Conservation (phyloP, 2,888 invertebrate genomes). For the Lithosia quadra region DNA sequence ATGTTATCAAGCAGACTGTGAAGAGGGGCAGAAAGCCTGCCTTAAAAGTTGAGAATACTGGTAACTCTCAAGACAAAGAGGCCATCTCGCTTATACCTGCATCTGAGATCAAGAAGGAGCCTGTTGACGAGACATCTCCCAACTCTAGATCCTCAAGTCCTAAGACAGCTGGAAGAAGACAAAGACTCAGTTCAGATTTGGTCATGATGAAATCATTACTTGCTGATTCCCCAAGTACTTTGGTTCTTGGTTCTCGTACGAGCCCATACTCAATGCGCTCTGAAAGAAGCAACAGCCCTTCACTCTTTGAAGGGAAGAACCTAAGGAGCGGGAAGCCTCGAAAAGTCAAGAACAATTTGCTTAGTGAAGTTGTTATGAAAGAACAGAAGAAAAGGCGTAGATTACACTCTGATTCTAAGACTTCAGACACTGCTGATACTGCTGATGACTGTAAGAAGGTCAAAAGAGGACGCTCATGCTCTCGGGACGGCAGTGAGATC, state of each 20-base stretch:
- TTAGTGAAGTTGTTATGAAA: conserved; percentile 87
- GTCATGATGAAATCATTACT: conserved; percentile 82
- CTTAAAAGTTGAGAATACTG: conserved; percentile 66
- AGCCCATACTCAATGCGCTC: conserved; percentile 89
- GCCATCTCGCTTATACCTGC: conserved; percentile 75
- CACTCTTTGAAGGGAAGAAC: conserved; percentile 84
- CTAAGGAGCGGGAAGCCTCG: conserved; percentile 90
- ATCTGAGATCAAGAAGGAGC: conserved; percentile 82
- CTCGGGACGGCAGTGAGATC: conserved; percentile 87
- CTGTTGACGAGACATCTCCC: conserved; percentile 74
- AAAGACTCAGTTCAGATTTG: conserved; percentile 80
- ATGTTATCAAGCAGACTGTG: conserved; percentile 69
- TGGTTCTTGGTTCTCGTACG: conserved; percentile 78
- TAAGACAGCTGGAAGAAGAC: conserved; percentile 76
- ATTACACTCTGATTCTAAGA: conserved; percentile 86
- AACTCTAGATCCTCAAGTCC: conserved; percentile 83
- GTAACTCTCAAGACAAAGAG: conserved; percentile 72
- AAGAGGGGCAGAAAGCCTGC: conserved; percentile 75
- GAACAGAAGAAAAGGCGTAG: conserved; percentile 86
- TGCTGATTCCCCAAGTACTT: conserved; percentile 72
- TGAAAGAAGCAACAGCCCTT: conserved; percentile 85
- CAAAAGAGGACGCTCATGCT: conserved; percentile 82
- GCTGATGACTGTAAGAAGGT: conserved; percentile 78
- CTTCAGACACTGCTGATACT: conserved; percentile 70
- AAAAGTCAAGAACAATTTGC: conserved; percentile 85